Conservation (phyloP, 2,888 invertebrate species). For the Dastarcus helophoroides region DNA sequence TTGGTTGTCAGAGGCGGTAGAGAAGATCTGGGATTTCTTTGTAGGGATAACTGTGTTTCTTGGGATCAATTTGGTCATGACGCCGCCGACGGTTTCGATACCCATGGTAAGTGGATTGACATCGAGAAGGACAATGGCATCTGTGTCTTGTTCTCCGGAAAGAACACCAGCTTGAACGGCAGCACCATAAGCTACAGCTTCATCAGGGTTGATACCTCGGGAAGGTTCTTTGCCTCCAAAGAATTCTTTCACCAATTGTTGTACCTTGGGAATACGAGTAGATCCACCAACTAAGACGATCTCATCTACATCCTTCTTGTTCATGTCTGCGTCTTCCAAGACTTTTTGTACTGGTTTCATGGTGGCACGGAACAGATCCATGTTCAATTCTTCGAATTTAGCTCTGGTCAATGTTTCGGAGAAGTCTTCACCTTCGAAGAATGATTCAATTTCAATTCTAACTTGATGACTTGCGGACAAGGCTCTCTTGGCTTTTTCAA, state of each 20-base stretch:
- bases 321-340: constrained; percentile 97
- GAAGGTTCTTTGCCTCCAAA: constrained; percentile 98
- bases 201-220: constrained; percentile 96
- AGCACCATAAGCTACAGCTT: constrained; percentile 97
- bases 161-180: constrained; percentile 98
- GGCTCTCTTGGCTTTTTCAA: constrained; percentile 94
- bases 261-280: constrained; percentile 97
- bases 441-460: constrained; percentile 95
- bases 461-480: constrained; percentile 92
- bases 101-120: constrained; percentile 98
- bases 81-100: constrained; percentile 99
- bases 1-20: constrained; percentile 97
- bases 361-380: constrained; percentile 83
- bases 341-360: constrained; percentile 93
- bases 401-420: constrained; percentile 95
- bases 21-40: constrained; percentile 98
- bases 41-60: constrained; percentile 98
- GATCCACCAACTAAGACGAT: constrained; percentile 98
- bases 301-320: constrained; percentile 96
- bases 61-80: constrained; percentile 98
- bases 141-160: constrained; percentile 93
- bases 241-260: constrained; percentile 84
- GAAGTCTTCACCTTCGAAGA: constrained; percentile 98
- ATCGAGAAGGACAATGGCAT: constrained; percentile 91
- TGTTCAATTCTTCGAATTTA: constrained; percentile 97